Conservation (phyloP, 1,140 invertebrate genomes). For the Mylabris phalerata region DNA sequence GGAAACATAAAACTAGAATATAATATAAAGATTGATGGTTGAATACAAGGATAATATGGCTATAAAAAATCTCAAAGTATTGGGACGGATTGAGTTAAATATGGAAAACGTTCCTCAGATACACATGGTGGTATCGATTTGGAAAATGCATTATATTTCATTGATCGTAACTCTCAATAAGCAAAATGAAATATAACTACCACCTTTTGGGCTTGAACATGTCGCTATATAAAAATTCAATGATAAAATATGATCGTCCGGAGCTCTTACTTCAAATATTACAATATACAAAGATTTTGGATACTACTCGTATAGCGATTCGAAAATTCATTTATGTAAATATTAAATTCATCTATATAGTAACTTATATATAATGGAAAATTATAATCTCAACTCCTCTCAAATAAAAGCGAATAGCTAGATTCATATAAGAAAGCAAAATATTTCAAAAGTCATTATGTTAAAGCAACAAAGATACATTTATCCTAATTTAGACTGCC, state of each 20-base stretch:
- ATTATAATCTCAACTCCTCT: too few relatives aligned
- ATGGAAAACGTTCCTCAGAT: not conserved
- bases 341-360: too few relatives aligned
- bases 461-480: not conserved
- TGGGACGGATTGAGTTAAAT: too few relatives aligned
- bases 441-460: too few relatives aligned
- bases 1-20: too few relatives aligned
- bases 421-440: too few relatives aligned
- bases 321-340: slow-evolving; percentile 5
- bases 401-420: too few relatives aligned
- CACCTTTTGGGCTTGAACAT: slow-evolving; percentile 9
- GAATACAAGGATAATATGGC: too few relatives aligned
- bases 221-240: slow-evolving; percentile 8
- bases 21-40: too few relatives aligned
- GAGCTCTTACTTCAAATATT: slow-evolving; percentile 13
- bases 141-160: slow-evolving; percentile 11
- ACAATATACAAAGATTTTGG: not conserved
- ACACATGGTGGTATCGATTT: slow-evolving; percentile 9
- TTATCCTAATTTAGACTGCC: slow-evolving; percentile 10
- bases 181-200: slow-evolving; percentile 13
- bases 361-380: too few relatives aligned
- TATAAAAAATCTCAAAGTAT: too few relatives aligned
- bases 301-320: not conserved
- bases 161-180: slow-evolving; percentile 17
- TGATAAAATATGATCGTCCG: slow-evolving; percentile 10